Evolutionary conservation across 2,888 invertebrate species (phyloP).

Genomic region (Chymomyza amoena): DNA sequence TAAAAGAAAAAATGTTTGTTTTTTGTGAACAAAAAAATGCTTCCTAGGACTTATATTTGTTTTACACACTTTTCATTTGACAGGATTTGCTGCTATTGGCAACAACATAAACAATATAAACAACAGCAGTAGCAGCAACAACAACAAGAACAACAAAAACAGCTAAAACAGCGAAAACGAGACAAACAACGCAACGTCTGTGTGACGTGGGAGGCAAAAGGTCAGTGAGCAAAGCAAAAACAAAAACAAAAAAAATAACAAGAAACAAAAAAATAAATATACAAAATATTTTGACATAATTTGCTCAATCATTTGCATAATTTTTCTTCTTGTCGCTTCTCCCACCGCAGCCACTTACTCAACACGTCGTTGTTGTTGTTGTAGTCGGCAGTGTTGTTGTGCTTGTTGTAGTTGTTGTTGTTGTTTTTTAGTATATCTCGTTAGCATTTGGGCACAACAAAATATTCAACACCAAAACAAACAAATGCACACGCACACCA

Average conservation of each 20-base stretch:
- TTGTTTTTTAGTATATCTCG: slow-evolving; percentile 10
- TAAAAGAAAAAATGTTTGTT: slow-evolving; percentile 34
- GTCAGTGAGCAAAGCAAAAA: slow-evolving; percentile 21
- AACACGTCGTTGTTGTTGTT: background rate
- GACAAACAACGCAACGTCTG: slow-evolving; percentile 2
- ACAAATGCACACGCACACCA: slow-evolving; percentile 27
- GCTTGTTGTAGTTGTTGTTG: background rate
- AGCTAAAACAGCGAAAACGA: background rate
- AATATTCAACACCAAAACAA: slow-evolving; percentile 40
- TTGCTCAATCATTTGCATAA: slow-evolving; percentile 71
- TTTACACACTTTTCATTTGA: slow-evolving; percentile 55
- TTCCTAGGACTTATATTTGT: slow-evolving; percentile 16
- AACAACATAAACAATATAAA: slow-evolving; percentile 26
- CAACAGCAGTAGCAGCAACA: slow-evolving; percentile 12
- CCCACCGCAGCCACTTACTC: background rate
- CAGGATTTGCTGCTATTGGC: slow-evolving; percentile 57
- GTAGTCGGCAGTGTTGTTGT: background rate
- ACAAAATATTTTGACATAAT: slow-evolving; percentile 58
- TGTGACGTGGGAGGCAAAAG: slow-evolving; percentile 16
- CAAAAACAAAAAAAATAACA: slow-evolving; percentile 6
- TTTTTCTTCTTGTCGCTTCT: slow-evolving; percentile 33
- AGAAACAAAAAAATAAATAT: slow-evolving; percentile 11
- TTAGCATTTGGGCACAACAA: background rate
- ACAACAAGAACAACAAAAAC: slow-evolving; percentile 26
- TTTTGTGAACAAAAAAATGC: background rate